Base-by-base conservation (phyloP, 2,113 vertebrate genomes). In the Leucosticte australis region DNA sequence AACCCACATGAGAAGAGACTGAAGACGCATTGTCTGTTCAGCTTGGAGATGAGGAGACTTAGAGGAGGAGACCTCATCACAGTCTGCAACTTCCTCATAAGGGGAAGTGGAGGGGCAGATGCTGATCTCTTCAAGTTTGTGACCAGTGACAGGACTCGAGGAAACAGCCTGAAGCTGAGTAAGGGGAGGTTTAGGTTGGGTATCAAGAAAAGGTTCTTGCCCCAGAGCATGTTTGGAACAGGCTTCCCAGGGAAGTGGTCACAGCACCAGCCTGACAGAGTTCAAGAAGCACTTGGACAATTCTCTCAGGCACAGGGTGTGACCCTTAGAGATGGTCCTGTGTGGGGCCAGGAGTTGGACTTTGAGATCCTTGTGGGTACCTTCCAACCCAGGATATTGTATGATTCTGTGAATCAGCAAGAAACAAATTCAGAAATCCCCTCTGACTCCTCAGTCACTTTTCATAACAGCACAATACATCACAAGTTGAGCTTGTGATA, bases 11-110 rank as follows among this genome's bases (percentile, higher is more conserved):
- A 46, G n/a, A 49, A 82, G 24, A 6, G 7, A n/a, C 46, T 82
- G 53, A 21, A 3, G 19, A 11, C 19, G 21, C 11, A 39, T 39
- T 10, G 9, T 39, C 13, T 60, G 39, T 39, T 60, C n/a, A 68
- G 39, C 5, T 0, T 15, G 39, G 8, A 73, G 71, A 31, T 1
- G 2, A 62, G 19, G 33, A 75, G 28, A n/a, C 9, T 53, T 53
- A 53, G 28, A 27, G 13, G 28, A 89, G n/a, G 39, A 89, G 46
- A 53, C 7, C 20, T 62, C 62, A 46, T 4, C 2, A 4, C 9
- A 83, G n/a, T 18, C 19, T 19, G 15, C 46, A 75, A 5, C n/a
- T n/a, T 53, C 30, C 20, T 47, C 3, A 2, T 13, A 24, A 68
- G 39, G 5, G 30, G 24, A 68, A 31, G 16, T 5, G 5, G 7